Conservation (phyloP, 2,888 invertebrate species). For the Caenorhabditis afra region DNA sequence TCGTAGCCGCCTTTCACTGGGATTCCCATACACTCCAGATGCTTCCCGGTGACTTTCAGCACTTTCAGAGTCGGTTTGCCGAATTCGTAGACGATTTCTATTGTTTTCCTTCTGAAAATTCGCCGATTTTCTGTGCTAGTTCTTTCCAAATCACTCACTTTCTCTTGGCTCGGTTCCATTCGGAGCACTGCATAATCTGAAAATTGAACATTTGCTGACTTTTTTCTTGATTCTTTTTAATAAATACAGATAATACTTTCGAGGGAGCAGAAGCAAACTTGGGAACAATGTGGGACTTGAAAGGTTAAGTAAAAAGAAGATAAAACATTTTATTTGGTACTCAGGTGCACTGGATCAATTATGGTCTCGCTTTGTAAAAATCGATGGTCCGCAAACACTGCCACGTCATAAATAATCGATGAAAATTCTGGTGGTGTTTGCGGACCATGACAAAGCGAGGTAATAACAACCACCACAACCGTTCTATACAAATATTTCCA, state of each 20-base stretch:
- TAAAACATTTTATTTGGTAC: neutral
- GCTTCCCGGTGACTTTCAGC: constrained; percentile 50
- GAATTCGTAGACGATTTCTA: constrained; percentile 49
- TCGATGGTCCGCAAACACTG: too few relatives aligned
- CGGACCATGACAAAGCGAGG: too few relatives aligned
- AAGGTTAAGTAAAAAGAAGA: neutral
- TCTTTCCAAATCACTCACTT: constrained; percentile 23
- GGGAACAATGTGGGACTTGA: neutral
- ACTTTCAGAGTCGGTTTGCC: constrained; percentile 45
- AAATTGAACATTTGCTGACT: constrained; percentile 13
- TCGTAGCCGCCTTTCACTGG: constrained; percentile 59
- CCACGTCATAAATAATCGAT: too few relatives aligned
- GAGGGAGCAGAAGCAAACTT: constrained; percentile 10
- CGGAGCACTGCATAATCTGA: neutral
- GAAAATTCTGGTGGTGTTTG: too few relatives aligned
- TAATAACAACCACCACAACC: constrained; percentile 1
- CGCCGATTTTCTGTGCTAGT: neutral
- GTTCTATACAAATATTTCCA: constrained; percentile 5
- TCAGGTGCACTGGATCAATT: too few relatives aligned
- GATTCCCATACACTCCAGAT: constrained; percentile 70
- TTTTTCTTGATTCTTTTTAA: neutral
- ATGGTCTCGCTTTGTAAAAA: too few relatives aligned
- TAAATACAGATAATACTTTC: too few relatives aligned
- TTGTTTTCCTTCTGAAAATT: constrained; percentile 42
- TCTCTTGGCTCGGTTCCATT: constrained; percentile 40